Percentiles rank a stretch among this genome's conserved stretches.
Evolutionary conservation across 2,797 vertebrate species (phyloP).

Genomic region (Alfaro cultratus): DNA sequence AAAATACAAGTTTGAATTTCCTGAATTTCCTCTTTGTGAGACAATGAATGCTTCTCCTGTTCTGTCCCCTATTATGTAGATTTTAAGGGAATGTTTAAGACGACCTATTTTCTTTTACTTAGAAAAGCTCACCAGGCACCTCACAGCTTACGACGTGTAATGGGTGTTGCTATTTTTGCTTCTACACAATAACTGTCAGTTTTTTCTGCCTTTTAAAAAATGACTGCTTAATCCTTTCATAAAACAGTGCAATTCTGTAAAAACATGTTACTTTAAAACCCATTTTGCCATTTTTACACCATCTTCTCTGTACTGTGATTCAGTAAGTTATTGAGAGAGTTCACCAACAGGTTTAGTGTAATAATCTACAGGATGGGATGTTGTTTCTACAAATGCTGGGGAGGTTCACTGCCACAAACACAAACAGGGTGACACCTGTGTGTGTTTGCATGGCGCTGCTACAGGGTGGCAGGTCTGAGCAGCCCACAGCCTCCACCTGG

Average conservation of each 20-base stretch:
- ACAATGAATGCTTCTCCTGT: no score
- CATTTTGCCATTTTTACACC: not conserved
- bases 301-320: not conserved
- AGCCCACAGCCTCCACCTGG: not conserved
- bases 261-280: not conserved
- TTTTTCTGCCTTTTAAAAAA: not conserved
- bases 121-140: not conserved
- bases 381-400: not conserved
- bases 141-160: not conserved
- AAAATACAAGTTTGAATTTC: not conserved
- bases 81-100: not conserved
- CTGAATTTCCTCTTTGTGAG: no score
- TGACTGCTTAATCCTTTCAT: not conserved
- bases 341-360: not conserved
- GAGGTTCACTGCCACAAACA: not conserved
- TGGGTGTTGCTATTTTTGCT: not conserved
- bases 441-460: not conserved
- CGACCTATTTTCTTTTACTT: not conserved
- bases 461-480: not conserved
- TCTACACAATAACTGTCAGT: not conserved
- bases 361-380: not conserved
- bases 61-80: no score
- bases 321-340: not conserved
- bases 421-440: not conserved
- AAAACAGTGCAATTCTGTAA: not conserved